Evolutionary conservation across 2,888 invertebrate genomes (phyloP), one percentile per base, ranked within the genome.

Genomic region (Cylindroiulus punctatus): DNA sequence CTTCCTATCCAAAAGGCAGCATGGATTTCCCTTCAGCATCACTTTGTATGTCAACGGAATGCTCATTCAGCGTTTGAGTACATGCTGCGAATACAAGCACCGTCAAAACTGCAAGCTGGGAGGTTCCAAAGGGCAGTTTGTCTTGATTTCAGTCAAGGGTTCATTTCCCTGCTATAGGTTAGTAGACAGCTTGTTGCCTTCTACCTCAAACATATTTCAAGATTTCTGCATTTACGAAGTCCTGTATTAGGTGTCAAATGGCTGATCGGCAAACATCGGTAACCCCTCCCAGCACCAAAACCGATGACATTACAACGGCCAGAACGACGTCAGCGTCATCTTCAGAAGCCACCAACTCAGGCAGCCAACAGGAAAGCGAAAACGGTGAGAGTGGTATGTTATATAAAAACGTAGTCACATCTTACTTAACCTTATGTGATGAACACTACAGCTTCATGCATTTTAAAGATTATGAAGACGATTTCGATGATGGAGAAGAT

Each of bases 41-140:
- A 90, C 91, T 2, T 88, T 92, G 86, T 91, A 91, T 88, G 89
- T 92, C 19, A 90, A 92, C 88, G 91, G 91, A 22, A 89, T 91
- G 84, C 88, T 90, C 86, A 90, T 91, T 89, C 89, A 90, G 83
- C 90, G 91, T 14, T 88, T 92, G 84, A 91, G 91, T 88, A 90
- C 91, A 0, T 92, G 92, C 88, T 92, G 92, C 88, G 91, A 91
- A 88, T 91, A 90, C 88, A 90, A 91, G 85, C 91, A 92, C 88
- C 88, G 88, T 12, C 88, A 88, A 14, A 91, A 91, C 0, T 88
- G 89, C 14, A 89, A 90, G 85, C 89, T 92, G 5, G 91, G 91
- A 7, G 91, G 91, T 0, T 89, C 89, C 84, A 89, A 90, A 88
- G 91, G 91, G 19, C 91, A 90, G 87, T 92, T 92, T 88, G 90